A percentile compares a stretch with the other conserved stretches of the same genome.
Evolutionary conservation across 2,797 vertebrate species (phyloP).

Genomic region (Girardinus metallicus): DNA sequence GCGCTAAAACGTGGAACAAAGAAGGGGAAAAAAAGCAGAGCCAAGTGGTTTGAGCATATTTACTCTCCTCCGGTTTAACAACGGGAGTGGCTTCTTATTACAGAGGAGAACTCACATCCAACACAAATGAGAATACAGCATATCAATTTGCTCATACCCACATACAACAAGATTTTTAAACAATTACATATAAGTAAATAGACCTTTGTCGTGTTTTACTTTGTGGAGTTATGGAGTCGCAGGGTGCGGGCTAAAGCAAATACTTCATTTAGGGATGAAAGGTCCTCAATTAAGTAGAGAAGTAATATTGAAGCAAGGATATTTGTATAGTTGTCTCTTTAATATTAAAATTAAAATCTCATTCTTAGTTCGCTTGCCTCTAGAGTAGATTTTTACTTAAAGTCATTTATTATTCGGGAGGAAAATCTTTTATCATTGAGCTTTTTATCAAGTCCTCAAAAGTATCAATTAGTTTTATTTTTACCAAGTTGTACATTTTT

Average conservation of each 20-base stretch:
- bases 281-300: background rate
- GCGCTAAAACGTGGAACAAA: slow-evolving; percentile 1
- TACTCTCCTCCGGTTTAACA: slow-evolving; percentile 46
- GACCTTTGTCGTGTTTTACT: background rate
- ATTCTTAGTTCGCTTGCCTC: too few relatives aligned
- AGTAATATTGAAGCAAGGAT: background rate
- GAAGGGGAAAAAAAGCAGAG: slow-evolving; percentile 5
- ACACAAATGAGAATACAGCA: slow-evolving; percentile 40
- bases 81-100: slow-evolving; percentile 50
- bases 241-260: background rate
- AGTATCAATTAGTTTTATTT: background rate
- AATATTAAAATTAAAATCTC: too few relatives aligned
- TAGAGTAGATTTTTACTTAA: background rate
- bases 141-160: slow-evolving; percentile 47
- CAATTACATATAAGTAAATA: slow-evolving; percentile 12
- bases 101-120: slow-evolving; percentile 40
- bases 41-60: slow-evolving; percentile 34
- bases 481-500: too few relatives aligned
- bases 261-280: background rate
- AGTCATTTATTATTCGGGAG: background rate
- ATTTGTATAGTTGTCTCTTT: too few relatives aligned
- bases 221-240: background rate
- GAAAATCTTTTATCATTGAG: background rate
- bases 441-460: background rate
- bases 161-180: slow-evolving; percentile 7